phyloP scores from a whole-genome alignment of 2,888 invertebrate species.

The Xylota sylvarum region DNA sequence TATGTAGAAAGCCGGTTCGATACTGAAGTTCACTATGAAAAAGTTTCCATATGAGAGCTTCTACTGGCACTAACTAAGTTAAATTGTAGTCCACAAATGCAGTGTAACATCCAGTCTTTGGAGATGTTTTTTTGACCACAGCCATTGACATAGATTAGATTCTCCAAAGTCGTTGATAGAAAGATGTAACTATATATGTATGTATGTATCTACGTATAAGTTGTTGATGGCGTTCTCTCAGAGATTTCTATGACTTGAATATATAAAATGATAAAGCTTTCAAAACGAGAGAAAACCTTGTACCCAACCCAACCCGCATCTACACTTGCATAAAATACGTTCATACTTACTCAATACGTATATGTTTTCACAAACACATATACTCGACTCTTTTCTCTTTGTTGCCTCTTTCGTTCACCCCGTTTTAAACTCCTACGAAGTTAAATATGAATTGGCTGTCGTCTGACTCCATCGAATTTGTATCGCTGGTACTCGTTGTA shows the following conservation, averaged over 20 bases:
- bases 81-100: constrained; percentile 32
- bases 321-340: not conserved
- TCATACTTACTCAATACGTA: not conserved
- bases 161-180: constrained; percentile 36
- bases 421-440: constrained; percentile 7
- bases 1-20: constrained; percentile 85
- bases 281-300: constrained; percentile 26
- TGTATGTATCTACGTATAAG: not conserved
- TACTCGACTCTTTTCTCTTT: no score
- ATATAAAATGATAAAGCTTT: constrained; percentile 40
- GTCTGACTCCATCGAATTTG: constrained; percentile 16
- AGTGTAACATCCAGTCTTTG: constrained; percentile 22
- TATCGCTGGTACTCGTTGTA: constrained; percentile 8
- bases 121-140: constrained; percentile 51
- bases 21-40: constrained; percentile 80
- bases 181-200: not conserved
- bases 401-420: not conserved
- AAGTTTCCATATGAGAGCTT: constrained; percentile 59
- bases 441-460: not conserved
- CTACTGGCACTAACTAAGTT: constrained; percentile 36
- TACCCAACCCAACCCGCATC: constrained; percentile 1
- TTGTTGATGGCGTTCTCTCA: constrained; percentile 35
- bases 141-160: constrained; percentile 50
- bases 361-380: no score
- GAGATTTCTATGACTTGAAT: not conserved